These are phyloP conservation scores for Ceyx melanurus DNA, from an alignment of 2,113 vertebrate species.

Conservation along the genomic window DNA sequence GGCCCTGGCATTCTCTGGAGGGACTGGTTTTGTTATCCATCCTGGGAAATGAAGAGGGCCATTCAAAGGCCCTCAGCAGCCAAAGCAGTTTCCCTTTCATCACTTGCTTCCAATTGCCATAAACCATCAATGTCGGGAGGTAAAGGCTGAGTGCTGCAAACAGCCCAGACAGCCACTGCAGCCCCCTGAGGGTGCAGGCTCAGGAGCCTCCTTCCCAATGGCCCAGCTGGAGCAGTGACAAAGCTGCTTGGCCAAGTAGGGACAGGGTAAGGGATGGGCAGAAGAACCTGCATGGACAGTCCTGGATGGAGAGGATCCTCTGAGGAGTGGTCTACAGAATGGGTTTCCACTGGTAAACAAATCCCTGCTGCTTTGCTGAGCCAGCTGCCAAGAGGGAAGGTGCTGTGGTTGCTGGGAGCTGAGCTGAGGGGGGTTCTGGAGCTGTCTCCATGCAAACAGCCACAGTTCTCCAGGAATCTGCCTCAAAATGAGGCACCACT, in stretches of 20 bases:
- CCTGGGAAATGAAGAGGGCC: neutral
- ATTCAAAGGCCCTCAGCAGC: neutral
- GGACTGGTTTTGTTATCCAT: neutral
- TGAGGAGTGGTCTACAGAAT: neutral
- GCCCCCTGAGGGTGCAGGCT: neutral
- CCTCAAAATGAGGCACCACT: neutral
- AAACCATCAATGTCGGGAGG: neutral
- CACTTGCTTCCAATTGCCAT: neutral
- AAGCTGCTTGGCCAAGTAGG: fast-evolving
- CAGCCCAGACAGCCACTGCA: neutral
- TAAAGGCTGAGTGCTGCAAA: neutral
- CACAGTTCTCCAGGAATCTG: neutral
- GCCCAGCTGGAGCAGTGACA: neutral
- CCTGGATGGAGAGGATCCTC: fast-evolving
- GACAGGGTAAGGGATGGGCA: fast-evolving
- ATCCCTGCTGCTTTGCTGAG: neutral
- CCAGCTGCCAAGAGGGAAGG: neutral
- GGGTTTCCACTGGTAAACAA: neutral
- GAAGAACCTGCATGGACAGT: neutral
- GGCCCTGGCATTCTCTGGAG: neutral
- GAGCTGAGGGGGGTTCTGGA: neutral
- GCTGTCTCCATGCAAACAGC: neutral
- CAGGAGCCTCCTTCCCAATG: neutral
- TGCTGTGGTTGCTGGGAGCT: neutral
- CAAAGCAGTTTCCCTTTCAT: neutral